Percentiles rank a stretch among this genome's conserved stretches.
Conservation (phyloP, 2,888 invertebrate genomes). For the Clepsis dumicolana region DNA sequence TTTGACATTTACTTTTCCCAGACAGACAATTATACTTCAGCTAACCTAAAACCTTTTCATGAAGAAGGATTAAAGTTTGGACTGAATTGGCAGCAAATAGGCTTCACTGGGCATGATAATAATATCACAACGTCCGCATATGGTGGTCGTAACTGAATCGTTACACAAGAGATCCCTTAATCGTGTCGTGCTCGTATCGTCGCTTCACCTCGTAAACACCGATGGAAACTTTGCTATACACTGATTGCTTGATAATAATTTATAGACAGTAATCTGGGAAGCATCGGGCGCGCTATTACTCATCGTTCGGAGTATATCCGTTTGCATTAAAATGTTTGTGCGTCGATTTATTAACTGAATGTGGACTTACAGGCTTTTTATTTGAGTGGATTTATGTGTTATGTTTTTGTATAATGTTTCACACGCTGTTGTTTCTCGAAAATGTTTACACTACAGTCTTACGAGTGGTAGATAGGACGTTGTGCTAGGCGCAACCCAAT, state of each 20-base stretch:
- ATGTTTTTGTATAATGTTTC: no score
- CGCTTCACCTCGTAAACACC: slow-evolving; percentile 52
- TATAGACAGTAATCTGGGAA: slow-evolving; percentile 79
- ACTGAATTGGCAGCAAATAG: no score
- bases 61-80: no score
- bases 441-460: no score
- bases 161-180: slow-evolving; percentile 9
- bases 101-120: no score
- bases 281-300: slow-evolving; percentile 77
- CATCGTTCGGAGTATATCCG: slow-evolving; percentile 54
- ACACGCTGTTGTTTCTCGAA: no score
- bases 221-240: slow-evolving; percentile 76
- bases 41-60: no score
- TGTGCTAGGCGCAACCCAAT: no score
- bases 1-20: no score
- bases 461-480: no score
- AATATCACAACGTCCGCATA: no score
- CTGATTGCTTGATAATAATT: slow-evolving; percentile 85
- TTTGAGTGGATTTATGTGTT: background rate
- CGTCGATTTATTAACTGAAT: slow-evolving; percentile 10
- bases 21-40: no score
- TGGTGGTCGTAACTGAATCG: background rate
- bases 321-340: slow-evolving; percentile 24
- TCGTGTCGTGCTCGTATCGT: slow-evolving; percentile 50
- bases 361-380: background rate